These are phyloP conservation scores for Triplophysa tibetana DNA, from an alignment of 2,113 vertebrate genomes.

Conservation along the genomic window DNA sequence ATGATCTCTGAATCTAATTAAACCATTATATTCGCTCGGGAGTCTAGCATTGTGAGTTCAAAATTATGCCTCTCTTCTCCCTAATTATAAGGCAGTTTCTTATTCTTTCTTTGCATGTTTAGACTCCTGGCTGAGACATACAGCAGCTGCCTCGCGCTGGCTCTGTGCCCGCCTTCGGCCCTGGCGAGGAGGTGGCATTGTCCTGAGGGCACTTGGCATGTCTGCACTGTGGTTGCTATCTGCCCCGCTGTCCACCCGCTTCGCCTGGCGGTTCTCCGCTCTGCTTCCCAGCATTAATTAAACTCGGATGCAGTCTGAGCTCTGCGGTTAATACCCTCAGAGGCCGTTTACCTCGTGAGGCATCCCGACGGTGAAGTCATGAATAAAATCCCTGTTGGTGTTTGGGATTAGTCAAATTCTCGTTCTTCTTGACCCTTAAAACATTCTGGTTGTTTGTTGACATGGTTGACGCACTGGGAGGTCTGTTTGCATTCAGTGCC, in stretches of 20 bases:
- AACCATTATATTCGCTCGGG: not conserved
- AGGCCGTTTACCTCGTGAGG: not conserved
- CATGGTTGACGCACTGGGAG: not conserved
- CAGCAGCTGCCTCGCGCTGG: constrained; percentile 37
- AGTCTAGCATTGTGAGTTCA: not conserved
- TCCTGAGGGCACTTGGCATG: constrained; percentile 58
- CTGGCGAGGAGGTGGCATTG: constrained; percentile 43
- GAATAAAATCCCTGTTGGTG: constrained; percentile 59
- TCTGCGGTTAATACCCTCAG: constrained; percentile 50
- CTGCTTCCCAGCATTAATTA: constrained; percentile 66
- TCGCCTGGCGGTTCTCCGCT: constrained; percentile 36
- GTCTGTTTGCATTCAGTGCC: not conserved
- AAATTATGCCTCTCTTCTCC: not conserved
- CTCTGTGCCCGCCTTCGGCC: constrained; percentile 4
- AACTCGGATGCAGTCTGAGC: constrained; percentile 55
- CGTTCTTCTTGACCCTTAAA: constrained; percentile 42
- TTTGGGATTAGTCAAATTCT: constrained; percentile 59
- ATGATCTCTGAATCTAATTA: not conserved
- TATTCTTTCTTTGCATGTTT: constrained; percentile 37
- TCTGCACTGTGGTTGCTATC: constrained; percentile 57
- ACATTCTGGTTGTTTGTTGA: constrained; percentile 11
- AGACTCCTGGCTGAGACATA: constrained; percentile 26
- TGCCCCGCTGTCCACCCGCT: constrained; percentile 50
- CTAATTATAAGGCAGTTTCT: constrained; percentile 37
- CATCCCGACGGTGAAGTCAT: constrained; percentile 51